Evolutionary conservation across 1,140 invertebrate species (phyloP), one percentile per base, ranked within the genome.

Genomic region (Drosophila pachea): DNA sequence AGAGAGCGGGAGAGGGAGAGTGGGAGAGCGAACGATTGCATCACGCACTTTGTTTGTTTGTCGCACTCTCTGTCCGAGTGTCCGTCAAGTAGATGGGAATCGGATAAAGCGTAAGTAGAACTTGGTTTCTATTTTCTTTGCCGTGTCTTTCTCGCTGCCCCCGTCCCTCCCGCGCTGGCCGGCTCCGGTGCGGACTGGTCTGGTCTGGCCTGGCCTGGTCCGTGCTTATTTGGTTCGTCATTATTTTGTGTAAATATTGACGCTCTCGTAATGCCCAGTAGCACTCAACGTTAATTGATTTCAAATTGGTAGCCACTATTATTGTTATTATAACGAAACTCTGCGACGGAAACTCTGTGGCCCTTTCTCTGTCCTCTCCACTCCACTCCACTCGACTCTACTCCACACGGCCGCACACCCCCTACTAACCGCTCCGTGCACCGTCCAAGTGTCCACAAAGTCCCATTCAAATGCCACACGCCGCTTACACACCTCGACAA

Each of bases 211-310:
- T 22, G 22, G 22, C 22, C 22, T 22, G 22, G 22, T 22, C 22
- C 67, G 47, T 76, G 81, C 84, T 83, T 78, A 83, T 82, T 82
- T 82, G 78, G 71, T 74, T 69, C 67, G 76, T 83, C 76, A 84
- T 84, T 84, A 76, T 84, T 76, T 86, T 79, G 81, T 72, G 63
- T 78, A 84, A 84, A 86, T 84, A 84, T 84, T 84, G 68, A 86
- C 79, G 73, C 81, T 79, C 81, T 84, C 76, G 79, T 84, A 81
- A 73, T 84, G 69, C 60, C 79, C 79, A 84, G 79, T 84, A 86
- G 79, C 79, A 84, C 79, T 84, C 76, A 76, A 68, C 81, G 76
- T 84, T 84, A 84, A 84, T 84, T 84, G 79, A 84, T 84, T 84
- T 76, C 81, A 73, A 79, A 86, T 84, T 79, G 68, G 81, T 32